Evolutionary conservation across 2,888 invertebrate species (phyloP).

Genomic region (Synanthedon vespiformis): DNA sequence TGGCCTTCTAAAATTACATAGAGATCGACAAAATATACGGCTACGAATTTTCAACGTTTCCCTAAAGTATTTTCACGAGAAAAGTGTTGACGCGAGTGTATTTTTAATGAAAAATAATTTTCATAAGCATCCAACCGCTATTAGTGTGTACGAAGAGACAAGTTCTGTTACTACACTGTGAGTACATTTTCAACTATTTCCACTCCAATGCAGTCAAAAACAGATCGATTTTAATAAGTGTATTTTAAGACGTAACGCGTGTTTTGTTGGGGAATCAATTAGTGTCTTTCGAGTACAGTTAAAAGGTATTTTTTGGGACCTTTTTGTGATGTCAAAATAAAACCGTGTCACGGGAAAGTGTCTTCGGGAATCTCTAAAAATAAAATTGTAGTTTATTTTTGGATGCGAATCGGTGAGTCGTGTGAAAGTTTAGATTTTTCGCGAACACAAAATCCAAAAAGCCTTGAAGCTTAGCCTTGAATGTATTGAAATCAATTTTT

Average conservation of each 20-base stretch:
- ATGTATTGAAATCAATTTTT: constrained; percentile 12
- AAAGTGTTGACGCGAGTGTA: constrained; percentile 42
- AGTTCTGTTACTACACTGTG: constrained; percentile 26
- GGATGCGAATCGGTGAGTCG: constrained; percentile 54
- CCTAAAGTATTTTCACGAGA: constrained; percentile 24
- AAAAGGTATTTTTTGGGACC: constrained; percentile 15
- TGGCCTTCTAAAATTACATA: constrained; percentile 67
- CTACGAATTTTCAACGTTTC: too few species aligned
- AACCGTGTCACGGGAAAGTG: constrained; percentile 42
- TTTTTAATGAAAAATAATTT: constrained; percentile 3
- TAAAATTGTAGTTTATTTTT: constrained; percentile 52
- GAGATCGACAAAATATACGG: constrained; percentile 36
- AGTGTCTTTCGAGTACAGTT: constrained; percentile 10
- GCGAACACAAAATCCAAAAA: constrained; percentile 19
- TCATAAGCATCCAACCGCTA: constrained; percentile 5
- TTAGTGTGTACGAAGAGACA: constrained; percentile 10
- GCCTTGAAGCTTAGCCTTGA: constrained; percentile 33
- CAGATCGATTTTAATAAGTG: constrained; percentile 33
- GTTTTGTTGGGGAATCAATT: constrained; percentile 33
- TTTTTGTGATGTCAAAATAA: constrained; percentile 14
- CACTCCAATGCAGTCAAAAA: constrained; percentile 25
- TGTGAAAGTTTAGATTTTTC: constrained; percentile 48
- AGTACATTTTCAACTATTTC: constrained; percentile 41
- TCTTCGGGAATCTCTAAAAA: constrained; percentile 48
- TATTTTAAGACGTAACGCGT: constrained; percentile 21